A percentile compares a stretch with the other conserved stretches of the same genome.
Evolutionary conservation across 2,797 vertebrate species (phyloP).

Genomic region (Danio kyathit): DNA sequence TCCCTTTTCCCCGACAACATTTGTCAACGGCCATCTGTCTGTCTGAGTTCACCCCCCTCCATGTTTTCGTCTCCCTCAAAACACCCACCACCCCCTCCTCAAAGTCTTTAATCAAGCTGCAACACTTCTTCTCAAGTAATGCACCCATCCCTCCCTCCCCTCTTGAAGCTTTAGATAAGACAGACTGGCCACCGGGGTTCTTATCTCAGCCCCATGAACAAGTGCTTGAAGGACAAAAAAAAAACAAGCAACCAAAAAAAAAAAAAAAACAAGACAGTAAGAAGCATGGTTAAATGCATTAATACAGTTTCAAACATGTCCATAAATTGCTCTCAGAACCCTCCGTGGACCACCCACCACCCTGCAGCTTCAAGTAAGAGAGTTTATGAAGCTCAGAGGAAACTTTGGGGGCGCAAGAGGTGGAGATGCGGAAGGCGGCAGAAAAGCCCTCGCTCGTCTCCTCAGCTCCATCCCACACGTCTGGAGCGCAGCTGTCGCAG

Average conservation of each 20-base stretch:
- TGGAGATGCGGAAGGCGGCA: constrained; percentile 5
- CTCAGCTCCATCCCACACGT: constrained; percentile 42
- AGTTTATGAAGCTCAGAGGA: constrained; percentile 27
- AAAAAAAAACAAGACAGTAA: constrained; percentile 14
- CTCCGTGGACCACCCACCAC: constrained; percentile 55
- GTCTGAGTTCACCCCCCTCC: constrained; percentile 64
- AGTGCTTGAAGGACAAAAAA: constrained; percentile 73
- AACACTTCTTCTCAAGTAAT: constrained; percentile 69
- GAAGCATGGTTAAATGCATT: constrained; percentile 20
- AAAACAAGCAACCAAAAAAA: constrained; percentile 49
- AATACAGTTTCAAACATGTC: constrained; percentile 37
- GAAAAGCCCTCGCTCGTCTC: constrained; percentile 55
- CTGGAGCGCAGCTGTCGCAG: constrained; percentile 60
- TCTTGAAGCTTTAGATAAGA: constrained; percentile 51
- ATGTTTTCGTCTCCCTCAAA: constrained; percentile 29
- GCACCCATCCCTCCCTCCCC: constrained; percentile 35
- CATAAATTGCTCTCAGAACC: constrained; percentile 17
- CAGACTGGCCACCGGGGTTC: constrained; percentile 60
- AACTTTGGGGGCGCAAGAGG: neutral
- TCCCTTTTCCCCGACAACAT: constrained; percentile 73
- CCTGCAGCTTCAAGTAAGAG: constrained; percentile 21
- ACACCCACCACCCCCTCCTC: constrained; percentile 28
- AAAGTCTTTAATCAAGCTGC: constrained; percentile 75
- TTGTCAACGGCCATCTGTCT: constrained; percentile 83
- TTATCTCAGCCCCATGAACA: constrained; percentile 59